Base-by-base conservation (phyloP, 2,888 invertebrate genomes). In the Drosophila suboccidentalis region DNA sequence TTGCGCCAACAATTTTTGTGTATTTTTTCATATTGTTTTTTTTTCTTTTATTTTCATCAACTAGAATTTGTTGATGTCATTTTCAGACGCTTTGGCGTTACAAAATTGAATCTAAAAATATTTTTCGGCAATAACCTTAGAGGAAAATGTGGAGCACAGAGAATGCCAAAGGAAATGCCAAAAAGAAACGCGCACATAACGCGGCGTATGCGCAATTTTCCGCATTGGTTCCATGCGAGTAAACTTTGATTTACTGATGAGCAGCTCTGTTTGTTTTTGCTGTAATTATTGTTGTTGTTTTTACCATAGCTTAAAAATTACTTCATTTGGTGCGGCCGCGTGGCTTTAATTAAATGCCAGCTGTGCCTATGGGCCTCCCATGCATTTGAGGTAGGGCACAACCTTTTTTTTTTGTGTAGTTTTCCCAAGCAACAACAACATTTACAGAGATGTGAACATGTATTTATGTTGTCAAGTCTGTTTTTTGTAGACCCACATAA, bases 51-150 rank as follows among this genome's bases (percentile, higher is more conserved):
- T n/a, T n/a, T 73, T 59, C 46, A 62, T 47, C 38, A 44, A 43
- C 60, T 66, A 26, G 76, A 72, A 61, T 65, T 66, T 72, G 79
- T 90, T 89, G 91, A 90, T 90, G 89, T 90, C 91, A 90, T 90
- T 79, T 75, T 69, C 59, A 71, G 75, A 74, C 80, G 71, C 61
- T 68, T 69, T 72, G 73, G 63, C 72, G 29, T 73, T 59, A 58
- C 60, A 63, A 78, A 71, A 75, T 55, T 57, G 17, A 13, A 41
- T 67, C 73, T 75, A 78, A 53, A 71, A 47, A 80, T 70, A 65
- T 70, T 71, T 77, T 65, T 77, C 49, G 67, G 74, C 58, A 71
- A 64, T 70, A 68, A 71, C 50, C 74, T 76, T 63, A 63, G 49
- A 13, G 39, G 41, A 41, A 38, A 32, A 22, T 59, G 47, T 59